A percentile compares a stretch with the other conserved stretches of the same genome.
These are phyloP conservation scores for Sylvilagus bachmani DNA, from an alignment of 2,113 vertebrate genomes.

Conservation along the genomic window DNA sequence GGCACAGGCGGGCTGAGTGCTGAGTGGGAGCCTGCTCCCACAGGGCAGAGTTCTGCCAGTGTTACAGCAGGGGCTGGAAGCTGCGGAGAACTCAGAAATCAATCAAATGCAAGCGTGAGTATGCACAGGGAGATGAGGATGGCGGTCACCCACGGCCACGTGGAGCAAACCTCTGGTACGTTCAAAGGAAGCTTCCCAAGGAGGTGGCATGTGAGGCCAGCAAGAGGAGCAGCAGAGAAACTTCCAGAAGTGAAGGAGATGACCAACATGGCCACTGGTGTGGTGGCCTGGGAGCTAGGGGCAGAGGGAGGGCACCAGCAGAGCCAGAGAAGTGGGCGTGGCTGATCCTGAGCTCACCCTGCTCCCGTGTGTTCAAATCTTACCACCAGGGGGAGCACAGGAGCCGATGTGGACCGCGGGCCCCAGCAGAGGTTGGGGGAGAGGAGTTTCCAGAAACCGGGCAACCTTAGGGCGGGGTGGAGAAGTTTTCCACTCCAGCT, in stretches of 20 bases:
- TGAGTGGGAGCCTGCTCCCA: too few species aligned
- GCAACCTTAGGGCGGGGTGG: not conserved
- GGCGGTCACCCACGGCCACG: not conserved
- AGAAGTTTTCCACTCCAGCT: constrained; percentile 32
- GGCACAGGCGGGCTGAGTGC: too few species aligned
- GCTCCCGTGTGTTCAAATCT: not conserved
- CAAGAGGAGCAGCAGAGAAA: constrained; percentile 10
- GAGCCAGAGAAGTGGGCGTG: not conserved
- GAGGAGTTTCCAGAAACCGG: constrained; percentile 12
- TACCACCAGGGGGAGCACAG: constrained; percentile 65
- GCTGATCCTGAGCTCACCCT: accelerated
- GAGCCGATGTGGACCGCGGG: not conserved
- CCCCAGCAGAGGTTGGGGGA: not conserved
- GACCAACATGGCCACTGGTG: not conserved
- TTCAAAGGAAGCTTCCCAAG: not conserved
- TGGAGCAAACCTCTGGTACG: not conserved
- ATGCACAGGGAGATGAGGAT: not conserved
- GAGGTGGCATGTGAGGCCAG: not conserved
- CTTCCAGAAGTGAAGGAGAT: constrained; percentile 43
- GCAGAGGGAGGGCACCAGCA: not conserved
- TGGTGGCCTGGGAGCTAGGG: not conserved
- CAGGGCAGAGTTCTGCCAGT: too few species aligned
- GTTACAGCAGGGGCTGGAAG: not conserved
- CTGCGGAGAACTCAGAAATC: not conserved
- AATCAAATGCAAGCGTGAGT: not conserved